Conservation (phyloP, 2,113 vertebrate species). For the Pluvianellus socialis region DNA sequence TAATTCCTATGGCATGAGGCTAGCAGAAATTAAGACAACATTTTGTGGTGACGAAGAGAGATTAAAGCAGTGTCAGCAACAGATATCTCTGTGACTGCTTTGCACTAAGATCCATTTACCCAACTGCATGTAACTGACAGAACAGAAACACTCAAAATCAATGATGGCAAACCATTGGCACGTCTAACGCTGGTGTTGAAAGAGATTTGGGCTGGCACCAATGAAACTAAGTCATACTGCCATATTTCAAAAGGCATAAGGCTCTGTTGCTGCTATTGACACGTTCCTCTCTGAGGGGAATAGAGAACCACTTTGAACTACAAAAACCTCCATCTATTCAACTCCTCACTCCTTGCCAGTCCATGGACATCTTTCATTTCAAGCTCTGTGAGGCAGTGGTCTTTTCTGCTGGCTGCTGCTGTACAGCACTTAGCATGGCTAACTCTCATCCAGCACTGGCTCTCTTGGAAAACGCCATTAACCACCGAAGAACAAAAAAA, state of each 20-base stretch:
- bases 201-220: constrained; percentile 1
- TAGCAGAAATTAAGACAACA: constrained; percentile 9
- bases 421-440: neutral
- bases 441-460: neutral
- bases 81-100: neutral
- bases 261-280: neutral
- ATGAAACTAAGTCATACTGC: neutral
- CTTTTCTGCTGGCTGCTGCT: neutral
- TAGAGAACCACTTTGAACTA: neutral
- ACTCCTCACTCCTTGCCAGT: neutral
- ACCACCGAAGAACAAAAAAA: neutral
- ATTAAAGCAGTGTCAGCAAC: neutral
- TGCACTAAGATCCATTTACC: neutral
- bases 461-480: neutral
- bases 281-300: neutral
- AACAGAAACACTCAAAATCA: neutral
- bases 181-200: neutral
- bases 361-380: neutral
- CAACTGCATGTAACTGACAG: neutral
- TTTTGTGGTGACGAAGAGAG: neutral
- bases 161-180: neutral
- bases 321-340: neutral
- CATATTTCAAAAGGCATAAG: neutral
- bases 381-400: neutral
- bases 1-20: neutral